Conservation (phyloP, 2,797 vertebrate genomes). For the Leptoclinus maculatus region DNA sequence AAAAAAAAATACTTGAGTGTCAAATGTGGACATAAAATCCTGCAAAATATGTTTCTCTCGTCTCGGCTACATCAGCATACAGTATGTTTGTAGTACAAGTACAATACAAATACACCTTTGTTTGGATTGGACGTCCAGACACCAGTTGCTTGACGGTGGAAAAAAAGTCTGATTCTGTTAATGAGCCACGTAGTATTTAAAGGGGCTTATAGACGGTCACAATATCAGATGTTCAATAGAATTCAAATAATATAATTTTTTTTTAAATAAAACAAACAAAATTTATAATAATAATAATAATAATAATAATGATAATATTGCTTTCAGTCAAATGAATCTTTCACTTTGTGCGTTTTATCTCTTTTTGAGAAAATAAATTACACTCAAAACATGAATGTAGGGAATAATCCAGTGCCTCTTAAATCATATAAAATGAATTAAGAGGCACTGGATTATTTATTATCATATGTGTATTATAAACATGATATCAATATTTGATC, state of each 20-base stretch:
- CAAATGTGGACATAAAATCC: background rate
- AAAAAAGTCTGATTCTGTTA: slow-evolving; percentile 8
- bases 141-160: background rate
- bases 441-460: background rate
- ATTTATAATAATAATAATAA: no score
- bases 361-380: background rate
- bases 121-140: slow-evolving; percentile 15
- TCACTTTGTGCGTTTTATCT: background rate
- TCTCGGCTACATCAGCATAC: background rate
- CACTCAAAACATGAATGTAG: background rate
- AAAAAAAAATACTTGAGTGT: background rate
- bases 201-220: background rate
- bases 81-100: slow-evolving; percentile 1
- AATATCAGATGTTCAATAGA: background rate
- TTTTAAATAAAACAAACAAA: background rate
- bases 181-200: slow-evolving; percentile 4
- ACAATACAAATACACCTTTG: background rate
- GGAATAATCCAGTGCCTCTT: no score
- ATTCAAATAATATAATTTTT: background rate
- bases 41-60: background rate
- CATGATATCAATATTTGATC: background rate
- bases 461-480: background rate
- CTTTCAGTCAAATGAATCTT: background rate
- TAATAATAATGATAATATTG: background rate
- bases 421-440: background rate